Evolutionary conservation across 2,113 vertebrate genomes (phyloP).

Genomic region (Sula dactylatra): DNA sequence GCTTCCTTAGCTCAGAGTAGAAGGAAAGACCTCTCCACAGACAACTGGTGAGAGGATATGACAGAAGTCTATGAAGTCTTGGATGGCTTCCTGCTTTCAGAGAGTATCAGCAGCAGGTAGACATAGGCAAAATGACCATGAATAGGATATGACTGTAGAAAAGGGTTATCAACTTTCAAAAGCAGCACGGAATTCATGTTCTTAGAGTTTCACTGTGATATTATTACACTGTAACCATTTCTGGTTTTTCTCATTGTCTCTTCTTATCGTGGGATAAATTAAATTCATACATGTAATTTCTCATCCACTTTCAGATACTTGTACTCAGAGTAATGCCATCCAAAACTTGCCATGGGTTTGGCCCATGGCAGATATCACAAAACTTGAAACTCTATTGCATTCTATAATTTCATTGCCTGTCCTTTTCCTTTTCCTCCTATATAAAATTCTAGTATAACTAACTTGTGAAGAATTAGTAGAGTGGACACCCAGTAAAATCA

Average conservation of each 20-base stretch:
- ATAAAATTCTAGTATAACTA: not conserved
- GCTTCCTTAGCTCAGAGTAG: not conserved
- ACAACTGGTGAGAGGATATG: not conserved
- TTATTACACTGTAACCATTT: not conserved
- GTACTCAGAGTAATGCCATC: not conserved
- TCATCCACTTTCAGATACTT: not conserved
- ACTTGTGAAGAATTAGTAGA: not conserved
- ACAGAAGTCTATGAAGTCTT: not conserved
- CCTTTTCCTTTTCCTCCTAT: not conserved
- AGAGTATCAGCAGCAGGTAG: not conserved
- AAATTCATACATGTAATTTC: not conserved
- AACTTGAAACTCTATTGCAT: not conserved
- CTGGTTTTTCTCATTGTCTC: not conserved
- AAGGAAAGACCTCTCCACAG: not conserved
- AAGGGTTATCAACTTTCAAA: not conserved
- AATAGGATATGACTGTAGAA: not conserved
- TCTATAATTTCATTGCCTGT: not conserved
- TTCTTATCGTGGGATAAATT: accelerated
- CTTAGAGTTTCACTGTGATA: not conserved
- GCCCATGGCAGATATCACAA: not conserved
- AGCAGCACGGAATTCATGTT: not conserved
- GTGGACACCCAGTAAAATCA: not conserved
- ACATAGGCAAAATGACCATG: not conserved
- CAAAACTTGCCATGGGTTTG: not conserved
- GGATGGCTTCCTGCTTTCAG: not conserved